These are phyloP conservation scores for Spongilla lacustris DNA, from an alignment of 37 sponge, comb jelly and placozoan genomes.

Conservation along the genomic window DNA sequence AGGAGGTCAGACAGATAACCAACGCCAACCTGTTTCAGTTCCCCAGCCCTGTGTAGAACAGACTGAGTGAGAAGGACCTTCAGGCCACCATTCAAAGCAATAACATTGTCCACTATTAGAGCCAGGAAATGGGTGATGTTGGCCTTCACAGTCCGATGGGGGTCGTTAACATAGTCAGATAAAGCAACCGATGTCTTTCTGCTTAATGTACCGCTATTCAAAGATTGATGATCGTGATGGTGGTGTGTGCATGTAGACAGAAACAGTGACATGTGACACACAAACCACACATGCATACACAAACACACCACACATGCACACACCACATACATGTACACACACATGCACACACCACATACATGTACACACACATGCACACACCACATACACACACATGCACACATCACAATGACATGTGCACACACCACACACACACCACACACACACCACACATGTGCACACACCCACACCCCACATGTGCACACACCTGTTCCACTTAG, in stretches of 20 bases:
- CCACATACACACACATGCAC: background rate
- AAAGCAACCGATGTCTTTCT: background rate
- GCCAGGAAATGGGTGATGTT: conserved; percentile 78
- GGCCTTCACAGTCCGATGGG: background rate
- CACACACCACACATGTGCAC: background rate
- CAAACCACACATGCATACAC: conserved; percentile 5
- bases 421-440: conserved; percentile 23
- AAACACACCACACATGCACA: background rate
- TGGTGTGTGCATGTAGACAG: background rate
- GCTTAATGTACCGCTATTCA: background rate
- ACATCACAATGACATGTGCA: background rate
- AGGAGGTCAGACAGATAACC: too few relatives aligned
- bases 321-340: background rate
- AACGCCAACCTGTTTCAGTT: background rate
- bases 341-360: conserved; percentile 22
- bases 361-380: too few relatives aligned
- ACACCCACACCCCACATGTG: background rate
- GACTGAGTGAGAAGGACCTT: conserved; percentile 50
- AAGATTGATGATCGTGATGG: too few relatives aligned
- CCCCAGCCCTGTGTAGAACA: background rate
- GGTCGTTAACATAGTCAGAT: background rate
- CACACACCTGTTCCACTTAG: conserved; percentile 69
- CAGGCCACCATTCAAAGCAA: conserved; percentile 73
- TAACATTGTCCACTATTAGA: conserved; percentile 64
- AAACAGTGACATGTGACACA: too few relatives aligned